Percentiles rank a stretch among this genome's conserved stretches.
These are phyloP conservation scores for Heterodera carotae DNA, from an alignment of 1,140 invertebrate genomes.

Conservation along the genomic window DNA sequence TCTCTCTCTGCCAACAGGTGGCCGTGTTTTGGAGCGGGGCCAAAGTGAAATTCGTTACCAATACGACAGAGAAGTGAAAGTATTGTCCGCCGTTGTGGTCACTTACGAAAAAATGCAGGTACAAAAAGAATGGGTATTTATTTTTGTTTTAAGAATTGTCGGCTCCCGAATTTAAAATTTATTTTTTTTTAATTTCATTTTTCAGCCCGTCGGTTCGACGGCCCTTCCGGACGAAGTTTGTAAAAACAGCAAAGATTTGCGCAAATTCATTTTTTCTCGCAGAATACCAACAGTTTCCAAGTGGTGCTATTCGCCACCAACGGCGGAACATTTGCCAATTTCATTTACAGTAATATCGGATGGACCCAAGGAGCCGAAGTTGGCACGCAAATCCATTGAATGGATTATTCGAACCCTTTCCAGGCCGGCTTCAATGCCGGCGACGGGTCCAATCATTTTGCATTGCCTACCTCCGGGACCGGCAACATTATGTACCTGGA, in stretches of 20 bases:
- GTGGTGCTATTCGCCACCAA: constrained; percentile 60
- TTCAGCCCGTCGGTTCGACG: constrained; percentile 51
- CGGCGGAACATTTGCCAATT: constrained; percentile 64
- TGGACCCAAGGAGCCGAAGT: constrained; percentile 65
- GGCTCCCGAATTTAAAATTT: no score
- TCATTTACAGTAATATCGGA: constrained; percentile 65
- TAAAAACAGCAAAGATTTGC: constrained; percentile 21
- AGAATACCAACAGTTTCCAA: constrained; percentile 66
- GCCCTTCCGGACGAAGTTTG: constrained; percentile 55
- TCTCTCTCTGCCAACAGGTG: constrained; percentile 43
- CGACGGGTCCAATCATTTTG: constrained; percentile 50
- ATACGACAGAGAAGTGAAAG: constrained; percentile 62
- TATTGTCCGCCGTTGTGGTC: constrained; percentile 51
- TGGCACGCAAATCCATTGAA: not conserved
- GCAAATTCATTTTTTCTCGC: not conserved
- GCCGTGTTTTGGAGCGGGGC: constrained; percentile 61
- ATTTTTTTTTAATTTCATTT: constrained; percentile 16
- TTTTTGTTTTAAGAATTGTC: constrained; percentile 17
- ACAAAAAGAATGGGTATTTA: constrained; percentile 25
- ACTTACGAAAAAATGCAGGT: constrained; percentile 65
- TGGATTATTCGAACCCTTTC: constrained; percentile 20
- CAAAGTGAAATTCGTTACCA: constrained; percentile 65
- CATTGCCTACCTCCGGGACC: constrained; percentile 63
- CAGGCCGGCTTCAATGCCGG: constrained; percentile 62
- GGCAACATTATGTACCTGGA: constrained; percentile 66